These are phyloP conservation scores for Acanthacorydalis orientalis DNA, from an alignment of 2,888 invertebrate genomes.

Conservation along the genomic window DNA sequence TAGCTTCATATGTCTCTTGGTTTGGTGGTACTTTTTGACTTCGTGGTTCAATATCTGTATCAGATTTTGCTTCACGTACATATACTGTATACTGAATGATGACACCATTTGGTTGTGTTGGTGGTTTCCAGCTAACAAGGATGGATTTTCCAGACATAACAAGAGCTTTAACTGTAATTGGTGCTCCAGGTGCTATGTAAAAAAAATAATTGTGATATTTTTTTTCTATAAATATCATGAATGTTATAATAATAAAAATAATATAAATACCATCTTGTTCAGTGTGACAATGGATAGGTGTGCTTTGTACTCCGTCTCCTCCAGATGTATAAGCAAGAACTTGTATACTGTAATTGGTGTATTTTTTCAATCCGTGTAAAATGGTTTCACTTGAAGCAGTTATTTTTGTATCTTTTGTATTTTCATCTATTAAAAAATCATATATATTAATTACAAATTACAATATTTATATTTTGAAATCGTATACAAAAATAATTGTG, in stretches of 20 bases:
- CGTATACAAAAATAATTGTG: too few relatives aligned
- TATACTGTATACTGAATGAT: constrained; percentile 88
- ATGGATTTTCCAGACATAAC: constrained; percentile 86
- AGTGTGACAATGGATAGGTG: constrained; percentile 81
- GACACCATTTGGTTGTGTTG: constrained; percentile 81
- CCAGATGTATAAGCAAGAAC: constrained; percentile 88
- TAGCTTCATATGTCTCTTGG: constrained; percentile 76
- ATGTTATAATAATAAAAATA: not conserved
- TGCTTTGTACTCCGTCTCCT: constrained; percentile 81
- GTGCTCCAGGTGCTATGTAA: constrained; percentile 75
- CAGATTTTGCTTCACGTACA: constrained; percentile 44
- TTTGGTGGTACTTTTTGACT: constrained; percentile 67
- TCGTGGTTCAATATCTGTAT: constrained; percentile 42
- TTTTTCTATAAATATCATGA: not conserved
- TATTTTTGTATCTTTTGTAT: constrained; percentile 78
- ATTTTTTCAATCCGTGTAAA: constrained; percentile 83
- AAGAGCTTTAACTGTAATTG: constrained; percentile 80
- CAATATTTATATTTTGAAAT: too few relatives aligned
- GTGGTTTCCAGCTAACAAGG: constrained; percentile 86
- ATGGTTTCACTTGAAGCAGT: constrained; percentile 86
- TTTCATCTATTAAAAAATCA: constrained; percentile 59
- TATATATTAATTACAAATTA: too few relatives aligned
- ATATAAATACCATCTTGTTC: constrained; percentile 72
- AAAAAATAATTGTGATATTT: not conserved
- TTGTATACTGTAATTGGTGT: constrained; percentile 94